A percentile compares a stretch with the other conserved stretches of the same genome.
Evolutionary conservation across 2,113 vertebrate genomes (phyloP).

Genomic region (Bos indicus): DNA sequence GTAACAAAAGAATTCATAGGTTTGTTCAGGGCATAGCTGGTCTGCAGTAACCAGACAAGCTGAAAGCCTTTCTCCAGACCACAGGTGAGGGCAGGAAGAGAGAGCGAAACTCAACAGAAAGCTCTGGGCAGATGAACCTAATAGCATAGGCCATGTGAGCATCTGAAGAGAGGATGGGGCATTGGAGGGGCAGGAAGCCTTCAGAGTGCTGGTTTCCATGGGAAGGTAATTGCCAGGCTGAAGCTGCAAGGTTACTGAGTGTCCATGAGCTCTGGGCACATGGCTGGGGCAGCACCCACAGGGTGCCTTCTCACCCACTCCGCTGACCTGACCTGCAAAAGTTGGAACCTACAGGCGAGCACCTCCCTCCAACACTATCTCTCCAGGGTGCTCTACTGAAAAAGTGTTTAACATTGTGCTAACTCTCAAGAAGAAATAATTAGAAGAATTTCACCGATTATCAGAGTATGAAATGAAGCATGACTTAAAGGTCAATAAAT

Average conservation of each 20-base stretch:
- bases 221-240: background rate
- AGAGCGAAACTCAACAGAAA: background rate
- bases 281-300: too few species aligned
- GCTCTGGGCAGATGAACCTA: background rate
- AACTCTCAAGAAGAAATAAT: background rate
- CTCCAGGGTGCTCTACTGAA: background rate
- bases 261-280: background rate
- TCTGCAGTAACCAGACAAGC: background rate
- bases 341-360: background rate
- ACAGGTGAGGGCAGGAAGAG: background rate
- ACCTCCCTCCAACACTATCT: background rate
- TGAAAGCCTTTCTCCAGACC: background rate
- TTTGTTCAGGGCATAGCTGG: background rate
- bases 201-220: background rate
- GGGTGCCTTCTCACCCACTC: fast-evolving
- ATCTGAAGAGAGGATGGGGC: background rate
- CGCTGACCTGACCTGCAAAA: fast-evolving
- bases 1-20: background rate
- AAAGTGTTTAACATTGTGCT: background rate
- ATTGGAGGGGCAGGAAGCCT: background rate
- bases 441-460: background rate
- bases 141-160: fast-evolving
- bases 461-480: background rate
- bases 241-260: background rate
- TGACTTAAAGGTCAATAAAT: background rate